Conservation (phyloP, 2,888 invertebrate species). For the Sarcophaga variegata region DNA sequence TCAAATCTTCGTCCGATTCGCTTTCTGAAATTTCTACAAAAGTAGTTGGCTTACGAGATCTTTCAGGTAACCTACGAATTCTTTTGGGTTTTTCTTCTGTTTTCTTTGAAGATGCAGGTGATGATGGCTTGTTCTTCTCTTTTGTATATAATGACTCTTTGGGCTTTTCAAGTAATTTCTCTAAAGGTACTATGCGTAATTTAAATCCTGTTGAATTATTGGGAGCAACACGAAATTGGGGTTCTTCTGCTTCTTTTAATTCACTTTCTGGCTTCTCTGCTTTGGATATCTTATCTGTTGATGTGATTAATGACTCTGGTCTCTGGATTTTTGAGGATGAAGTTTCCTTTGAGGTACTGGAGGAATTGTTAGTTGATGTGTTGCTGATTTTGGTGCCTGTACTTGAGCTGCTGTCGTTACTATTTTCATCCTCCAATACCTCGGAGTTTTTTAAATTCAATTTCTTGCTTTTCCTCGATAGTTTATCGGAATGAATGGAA, state of each 20-base stretch:
- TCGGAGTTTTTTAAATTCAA: slow-evolving; percentile 54
- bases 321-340: slow-evolving; percentile 11
- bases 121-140: neutral
- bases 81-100: slow-evolving; percentile 1
- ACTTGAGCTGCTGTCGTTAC: slow-evolving; percentile 58
- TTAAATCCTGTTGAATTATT: slow-evolving; percentile 72
- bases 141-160: slow-evolving; percentile 20
- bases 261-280: slow-evolving; percentile 13
- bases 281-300: neutral
- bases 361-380: slow-evolving; percentile 53
- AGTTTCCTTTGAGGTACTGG: slow-evolving; percentile 65
- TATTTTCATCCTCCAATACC: slow-evolving; percentile 69
- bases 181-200: slow-evolving; percentile 78
- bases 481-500: slow-evolving; percentile 18
- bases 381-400: slow-evolving; percentile 54
- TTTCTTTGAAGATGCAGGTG: slow-evolving; percentile 46
- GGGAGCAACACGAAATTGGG: slow-evolving; percentile 65
- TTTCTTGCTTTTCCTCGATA: slow-evolving; percentile 33
- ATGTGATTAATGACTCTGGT: slow-evolving; percentile 5
- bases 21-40: slow-evolving; percentile 76
- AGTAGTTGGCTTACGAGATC: slow-evolving; percentile 72
- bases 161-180: slow-evolving; percentile 76
- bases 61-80: slow-evolving; percentile 67
- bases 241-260: slow-evolving; percentile 16
- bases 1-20: slow-evolving; percentile 57